Evolutionary conservation across 2,888 invertebrate genomes (phyloP).

Genomic region (Phymatocera aterrima): DNA sequence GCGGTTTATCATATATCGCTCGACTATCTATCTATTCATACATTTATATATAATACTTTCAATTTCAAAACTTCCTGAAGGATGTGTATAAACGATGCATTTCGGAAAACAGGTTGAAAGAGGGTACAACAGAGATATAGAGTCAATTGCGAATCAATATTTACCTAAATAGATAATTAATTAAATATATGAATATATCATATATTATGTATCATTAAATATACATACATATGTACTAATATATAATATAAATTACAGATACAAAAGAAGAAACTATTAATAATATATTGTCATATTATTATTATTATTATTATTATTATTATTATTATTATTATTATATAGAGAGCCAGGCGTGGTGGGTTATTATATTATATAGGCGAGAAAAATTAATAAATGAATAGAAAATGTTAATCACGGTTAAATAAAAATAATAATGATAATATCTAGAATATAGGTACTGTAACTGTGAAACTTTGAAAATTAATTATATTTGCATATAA

Average conservation of each 20-base stretch:
- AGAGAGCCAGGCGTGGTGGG: no score
- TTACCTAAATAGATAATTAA: no score
- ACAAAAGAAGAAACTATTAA: no score
- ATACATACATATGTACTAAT: slow-evolving; percentile 48
- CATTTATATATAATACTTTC: no score
- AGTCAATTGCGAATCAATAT: slow-evolving; percentile 69
- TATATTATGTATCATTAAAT: slow-evolving; percentile 52
- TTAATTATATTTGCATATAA: no score
- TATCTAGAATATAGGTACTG: no score
- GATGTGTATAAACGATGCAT: slow-evolving; percentile 36
- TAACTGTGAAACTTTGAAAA: slow-evolving; percentile 27
- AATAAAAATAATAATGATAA: slow-evolving; percentile 20
- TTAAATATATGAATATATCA: no score
- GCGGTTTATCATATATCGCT: no score
- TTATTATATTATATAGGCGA: no score
- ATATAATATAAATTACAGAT: no score
- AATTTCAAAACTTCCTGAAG: slow-evolving; percentile 31
- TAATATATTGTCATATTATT: slow-evolving; percentile 38
- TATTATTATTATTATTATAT: slow-evolving; percentile 3
- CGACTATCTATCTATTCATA: no score
- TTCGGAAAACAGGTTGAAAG: slow-evolving; percentile 45
- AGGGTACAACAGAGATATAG: slow-evolving; percentile 50
- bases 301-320: slow-evolving; percentile 46
- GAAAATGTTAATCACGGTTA: slow-evolving; percentile 28
- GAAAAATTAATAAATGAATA: no score